Percentiles rank a stretch among this genome's conserved stretches.
Evolutionary conservation across 2,888 invertebrate species (phyloP).

Genomic region (Scaptomyza reducta): DNA sequence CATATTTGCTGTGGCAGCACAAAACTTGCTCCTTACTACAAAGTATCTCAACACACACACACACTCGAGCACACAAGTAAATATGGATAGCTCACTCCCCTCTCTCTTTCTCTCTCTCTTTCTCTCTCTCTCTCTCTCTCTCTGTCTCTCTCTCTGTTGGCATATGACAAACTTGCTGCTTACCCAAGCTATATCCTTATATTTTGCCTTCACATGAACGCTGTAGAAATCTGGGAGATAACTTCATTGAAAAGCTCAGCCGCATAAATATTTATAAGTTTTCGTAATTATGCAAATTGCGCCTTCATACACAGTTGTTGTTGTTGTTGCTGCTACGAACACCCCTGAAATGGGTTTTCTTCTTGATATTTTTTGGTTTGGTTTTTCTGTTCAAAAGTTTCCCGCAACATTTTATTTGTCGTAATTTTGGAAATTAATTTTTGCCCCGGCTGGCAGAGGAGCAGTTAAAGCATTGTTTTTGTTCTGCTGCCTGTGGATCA

Average conservation of each 20-base stretch:
- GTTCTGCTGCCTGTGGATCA: constrained; percentile 18
- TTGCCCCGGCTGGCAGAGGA: constrained; percentile 39
- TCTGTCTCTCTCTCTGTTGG: neutral
- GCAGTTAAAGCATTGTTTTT: constrained; percentile 35
- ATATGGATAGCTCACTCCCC: neutral
- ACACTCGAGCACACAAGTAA: neutral
- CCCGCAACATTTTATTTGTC: constrained; percentile 69
- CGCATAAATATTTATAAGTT: constrained; percentile 75
- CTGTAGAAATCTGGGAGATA: constrained; percentile 20
- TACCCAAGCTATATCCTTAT: neutral
- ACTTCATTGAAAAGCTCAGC: constrained; percentile 45
- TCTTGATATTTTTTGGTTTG: constrained; percentile 2
- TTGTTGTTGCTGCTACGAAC: constrained; percentile 6
- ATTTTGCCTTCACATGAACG: neutral
- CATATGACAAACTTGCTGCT: neutral
- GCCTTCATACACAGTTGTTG: constrained; percentile 60
- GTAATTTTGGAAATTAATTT: constrained; percentile 75
- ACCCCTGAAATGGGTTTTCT: neutral
- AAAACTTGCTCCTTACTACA: constrained; percentile 11
- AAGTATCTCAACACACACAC: neutral
- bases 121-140: no score
- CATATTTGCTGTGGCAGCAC: constrained; percentile 5
- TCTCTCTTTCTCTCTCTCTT: no score
- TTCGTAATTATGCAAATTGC: constrained; percentile 76
- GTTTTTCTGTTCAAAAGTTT: constrained; percentile 38